These are phyloP conservation scores for Vidua chalybeata DNA, from an alignment of 2,113 vertebrate genomes.

Conservation along the genomic window DNA sequence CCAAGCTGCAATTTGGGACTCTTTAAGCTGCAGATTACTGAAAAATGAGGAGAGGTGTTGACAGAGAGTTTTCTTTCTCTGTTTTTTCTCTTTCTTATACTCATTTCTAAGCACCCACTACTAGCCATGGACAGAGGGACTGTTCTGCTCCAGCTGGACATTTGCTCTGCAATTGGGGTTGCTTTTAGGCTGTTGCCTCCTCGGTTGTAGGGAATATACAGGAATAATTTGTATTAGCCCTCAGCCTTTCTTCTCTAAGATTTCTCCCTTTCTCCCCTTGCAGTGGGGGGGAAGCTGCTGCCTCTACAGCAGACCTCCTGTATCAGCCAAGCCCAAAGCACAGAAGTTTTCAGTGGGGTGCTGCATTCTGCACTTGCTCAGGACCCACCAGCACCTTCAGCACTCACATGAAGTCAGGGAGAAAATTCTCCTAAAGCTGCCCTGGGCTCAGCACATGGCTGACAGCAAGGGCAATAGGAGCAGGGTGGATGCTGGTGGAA, in stretches of 20 bases:
- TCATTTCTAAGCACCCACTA: not conserved
- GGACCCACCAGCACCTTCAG: not conserved
- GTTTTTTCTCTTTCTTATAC: not conserved
- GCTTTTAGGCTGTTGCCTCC: not conserved
- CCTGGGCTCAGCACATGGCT: not conserved
- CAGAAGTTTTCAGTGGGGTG: not conserved
- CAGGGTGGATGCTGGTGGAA: not conserved
- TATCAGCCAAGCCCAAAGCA: not conserved
- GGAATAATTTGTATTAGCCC: not conserved
- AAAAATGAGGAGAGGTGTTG: conserved; percentile 32
- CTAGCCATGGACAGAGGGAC: not conserved
- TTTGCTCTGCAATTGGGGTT: not conserved
- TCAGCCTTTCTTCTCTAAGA: not conserved
- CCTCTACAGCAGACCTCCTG: not conserved
- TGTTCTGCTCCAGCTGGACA: not conserved
- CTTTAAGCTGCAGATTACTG: conserved; percentile 38
- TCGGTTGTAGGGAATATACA: not conserved
- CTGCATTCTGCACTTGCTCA: not conserved
- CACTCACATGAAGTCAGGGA: not conserved
- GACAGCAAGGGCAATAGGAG: not conserved
- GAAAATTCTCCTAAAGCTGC: not conserved
- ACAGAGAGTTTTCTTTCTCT: not conserved
- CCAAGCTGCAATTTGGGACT: conserved; percentile 55
- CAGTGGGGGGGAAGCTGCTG: not conserved
- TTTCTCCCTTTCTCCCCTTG: not conserved